Percentiles rank a stretch among this genome's conserved stretches.
phyloP scores from a whole-genome alignment of 2,888 invertebrate genomes.

The Cremastinae sp. region DNA sequence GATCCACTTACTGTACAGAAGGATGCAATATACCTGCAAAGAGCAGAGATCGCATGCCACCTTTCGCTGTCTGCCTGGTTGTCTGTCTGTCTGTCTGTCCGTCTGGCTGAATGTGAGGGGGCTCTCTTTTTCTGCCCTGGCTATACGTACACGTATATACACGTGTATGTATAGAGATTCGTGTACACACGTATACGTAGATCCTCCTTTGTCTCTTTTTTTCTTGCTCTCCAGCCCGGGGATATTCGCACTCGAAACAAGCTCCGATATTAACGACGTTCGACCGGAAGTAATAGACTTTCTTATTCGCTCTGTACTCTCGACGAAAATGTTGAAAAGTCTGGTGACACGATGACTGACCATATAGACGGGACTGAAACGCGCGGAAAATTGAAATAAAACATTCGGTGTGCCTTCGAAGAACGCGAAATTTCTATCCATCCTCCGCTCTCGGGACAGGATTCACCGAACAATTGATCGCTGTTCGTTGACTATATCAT shows the following conservation, averaged over 20 bases:
- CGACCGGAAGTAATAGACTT: constrained; percentile 50
- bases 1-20: constrained; percentile 17
- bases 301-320: constrained; percentile 22
- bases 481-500: too few species aligned
- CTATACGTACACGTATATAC: not conserved
- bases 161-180: not conserved
- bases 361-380: not conserved
- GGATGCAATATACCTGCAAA: constrained; percentile 54
- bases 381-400: not conserved
- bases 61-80: constrained; percentile 56
- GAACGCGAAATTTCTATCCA: not conserved
- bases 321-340: constrained; percentile 16
- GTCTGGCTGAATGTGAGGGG: constrained; percentile 52
- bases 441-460: not conserved
- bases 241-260: constrained; percentile 33
- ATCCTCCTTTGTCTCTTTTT: constrained; percentile 35
- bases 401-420: not conserved
- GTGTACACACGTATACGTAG: not conserved
- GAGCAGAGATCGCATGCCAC: constrained; percentile 29
- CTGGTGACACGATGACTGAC: constrained; percentile 19
- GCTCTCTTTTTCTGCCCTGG: constrained; percentile 33
- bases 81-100: constrained; percentile 59
- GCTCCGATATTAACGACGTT: constrained; percentile 56
- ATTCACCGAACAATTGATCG: not conserved
- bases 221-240: constrained; percentile 33